A percentile compares a stretch with the other conserved stretches of the same genome.
Conservation (phyloP, 2,797 vertebrate species). For the Hirundo rustica region DNA sequence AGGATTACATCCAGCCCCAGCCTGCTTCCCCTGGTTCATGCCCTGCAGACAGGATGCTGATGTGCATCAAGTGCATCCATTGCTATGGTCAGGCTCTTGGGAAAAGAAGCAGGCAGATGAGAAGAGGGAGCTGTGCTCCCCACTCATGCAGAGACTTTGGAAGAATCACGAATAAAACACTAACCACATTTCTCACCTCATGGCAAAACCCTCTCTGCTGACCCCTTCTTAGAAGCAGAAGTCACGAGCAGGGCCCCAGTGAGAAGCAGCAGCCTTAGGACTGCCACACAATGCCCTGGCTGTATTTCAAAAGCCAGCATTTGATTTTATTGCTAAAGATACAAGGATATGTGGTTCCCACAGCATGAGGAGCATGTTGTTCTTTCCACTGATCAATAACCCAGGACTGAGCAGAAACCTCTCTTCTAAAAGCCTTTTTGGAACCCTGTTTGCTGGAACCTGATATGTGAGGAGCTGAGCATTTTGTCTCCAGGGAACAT, state of each 20-base stretch:
- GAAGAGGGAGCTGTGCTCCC: not conserved
- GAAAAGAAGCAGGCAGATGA: not conserved
- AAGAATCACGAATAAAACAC: not conserved
- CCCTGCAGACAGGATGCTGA: not conserved
- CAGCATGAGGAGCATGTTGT: not conserved
- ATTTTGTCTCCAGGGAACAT: not conserved
- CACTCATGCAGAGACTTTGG: not conserved
- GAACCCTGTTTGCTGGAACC: not conserved
- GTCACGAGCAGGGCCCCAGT: not conserved
- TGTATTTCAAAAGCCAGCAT: not conserved
- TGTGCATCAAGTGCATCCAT: accelerated
- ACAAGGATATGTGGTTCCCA: not conserved
- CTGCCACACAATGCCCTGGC: not conserved
- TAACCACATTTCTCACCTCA: not conserved
- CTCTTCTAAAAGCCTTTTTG: slow-evolving; percentile 40
- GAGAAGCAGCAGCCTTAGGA: not conserved
- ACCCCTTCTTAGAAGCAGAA: not conserved
- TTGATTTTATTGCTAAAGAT: not conserved
- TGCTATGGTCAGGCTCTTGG: not conserved
- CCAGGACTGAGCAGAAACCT: not conserved
- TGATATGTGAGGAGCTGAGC: not conserved
- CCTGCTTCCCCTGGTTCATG: not conserved
- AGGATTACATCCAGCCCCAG: not conserved
- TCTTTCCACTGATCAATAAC: not conserved
- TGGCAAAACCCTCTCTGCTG: not conserved